phyloP scores from a whole-genome alignment of 2,797 vertebrate genomes.

The Coregonus sp. region DNA sequence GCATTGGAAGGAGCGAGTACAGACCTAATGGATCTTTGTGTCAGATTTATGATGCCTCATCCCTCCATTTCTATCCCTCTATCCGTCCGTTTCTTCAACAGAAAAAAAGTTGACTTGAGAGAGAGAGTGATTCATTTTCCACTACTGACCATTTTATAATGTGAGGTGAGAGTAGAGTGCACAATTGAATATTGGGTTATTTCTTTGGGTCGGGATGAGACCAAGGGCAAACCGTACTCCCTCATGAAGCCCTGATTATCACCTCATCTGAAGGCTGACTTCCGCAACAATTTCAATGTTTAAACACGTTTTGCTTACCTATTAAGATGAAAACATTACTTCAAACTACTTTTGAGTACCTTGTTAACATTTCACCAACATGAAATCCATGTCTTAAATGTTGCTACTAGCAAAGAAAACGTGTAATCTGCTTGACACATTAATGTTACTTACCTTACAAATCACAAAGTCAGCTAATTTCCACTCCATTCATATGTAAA shows the following conservation, averaged over 20 bases:
- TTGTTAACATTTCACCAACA: too few relatives aligned
- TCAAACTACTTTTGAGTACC: too few relatives aligned
- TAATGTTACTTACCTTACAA: too few relatives aligned
- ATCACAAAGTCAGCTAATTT: too few relatives aligned
- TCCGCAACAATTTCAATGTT: too few relatives aligned
- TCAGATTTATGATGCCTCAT: slow-evolving; percentile 67
- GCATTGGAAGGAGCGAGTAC: slow-evolving; percentile 31
- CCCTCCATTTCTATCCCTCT: slow-evolving; percentile 36
- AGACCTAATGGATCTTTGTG: slow-evolving; percentile 51
- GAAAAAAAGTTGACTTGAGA: slow-evolving; percentile 56
- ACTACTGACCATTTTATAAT: slow-evolving; percentile 22
- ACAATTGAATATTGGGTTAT: slow-evolving; percentile 47
- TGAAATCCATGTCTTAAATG: too few relatives aligned
- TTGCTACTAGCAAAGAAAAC: too few relatives aligned
- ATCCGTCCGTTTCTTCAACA: slow-evolving; percentile 1
- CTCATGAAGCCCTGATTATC: slow-evolving; percentile 48
- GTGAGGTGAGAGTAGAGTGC: slow-evolving; percentile 29
- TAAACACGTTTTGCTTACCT: too few relatives aligned
- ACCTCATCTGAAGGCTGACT: slow-evolving; percentile 57
- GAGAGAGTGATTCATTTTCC: slow-evolving; percentile 57
- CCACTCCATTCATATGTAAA: too few relatives aligned
- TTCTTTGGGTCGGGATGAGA: slow-evolving; percentile 35
- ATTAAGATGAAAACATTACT: too few relatives aligned
- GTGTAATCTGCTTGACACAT: too few relatives aligned
- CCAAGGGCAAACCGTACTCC: slow-evolving; percentile 58